Percentiles rank a stretch among this genome's conserved stretches.
Conservation (phyloP, 2,797 vertebrate genomes). For the Capromys pilorides region DNA sequence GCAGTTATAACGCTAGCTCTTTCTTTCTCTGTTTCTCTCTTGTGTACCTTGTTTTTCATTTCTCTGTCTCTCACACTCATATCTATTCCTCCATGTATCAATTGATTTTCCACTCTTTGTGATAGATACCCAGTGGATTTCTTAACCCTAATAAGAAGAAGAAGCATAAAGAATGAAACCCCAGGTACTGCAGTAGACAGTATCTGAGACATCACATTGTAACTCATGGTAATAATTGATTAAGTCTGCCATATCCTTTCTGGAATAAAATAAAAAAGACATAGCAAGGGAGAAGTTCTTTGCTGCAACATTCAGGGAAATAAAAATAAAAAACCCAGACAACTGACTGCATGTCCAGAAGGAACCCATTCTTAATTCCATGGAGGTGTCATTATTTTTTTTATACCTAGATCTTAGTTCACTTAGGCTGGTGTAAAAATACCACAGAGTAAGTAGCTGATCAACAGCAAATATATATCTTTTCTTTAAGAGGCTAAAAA, state of each 20-base stretch:
- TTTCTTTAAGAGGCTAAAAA: neutral
- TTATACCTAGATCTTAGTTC: neutral
- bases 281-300: neutral
- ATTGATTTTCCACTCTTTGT: neutral
- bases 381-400: neutral
- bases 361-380: neutral
- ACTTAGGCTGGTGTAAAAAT: neutral
- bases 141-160: neutral
- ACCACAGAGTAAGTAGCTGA: neutral
- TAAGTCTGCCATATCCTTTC: neutral
- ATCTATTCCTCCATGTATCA: neutral
- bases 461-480: neutral
- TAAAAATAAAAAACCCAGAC: neutral
- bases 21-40: neutral
- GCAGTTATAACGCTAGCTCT: neutral
- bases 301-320: neutral
- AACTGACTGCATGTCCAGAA: neutral
- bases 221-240: neutral
- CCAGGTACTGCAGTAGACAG: neutral
- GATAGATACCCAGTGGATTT: neutral
- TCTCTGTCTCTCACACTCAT: neutral
- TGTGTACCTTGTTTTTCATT: neutral
- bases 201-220: constrained; percentile 30
- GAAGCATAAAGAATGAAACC: neutral
- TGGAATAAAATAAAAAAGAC: neutral